Evolutionary conservation across 2,113 vertebrate species (phyloP).

Genomic region (Forbesichthys papilliferus): DNA sequence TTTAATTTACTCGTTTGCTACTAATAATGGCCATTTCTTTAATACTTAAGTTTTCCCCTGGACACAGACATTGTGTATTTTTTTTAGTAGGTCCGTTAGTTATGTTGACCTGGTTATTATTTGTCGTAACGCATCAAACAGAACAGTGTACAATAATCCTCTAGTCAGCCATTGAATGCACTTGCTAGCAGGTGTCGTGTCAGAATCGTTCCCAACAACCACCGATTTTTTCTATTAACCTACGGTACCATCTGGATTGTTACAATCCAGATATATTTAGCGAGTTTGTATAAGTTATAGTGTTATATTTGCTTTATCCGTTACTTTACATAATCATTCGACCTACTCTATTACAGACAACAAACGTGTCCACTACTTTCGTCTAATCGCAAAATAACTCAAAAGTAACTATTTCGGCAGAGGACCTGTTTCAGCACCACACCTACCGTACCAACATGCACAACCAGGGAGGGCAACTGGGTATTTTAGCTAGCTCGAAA

Average conservation of each 20-base stretch:
- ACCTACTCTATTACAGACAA: too few species aligned
- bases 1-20: constrained; percentile 6
- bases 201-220: too few species aligned
- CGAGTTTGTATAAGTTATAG: too few species aligned
- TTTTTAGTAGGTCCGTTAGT: not conserved
- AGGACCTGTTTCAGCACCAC: too few species aligned
- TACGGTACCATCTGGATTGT: too few species aligned
- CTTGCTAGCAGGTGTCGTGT: constrained; percentile 1
- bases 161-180: constrained; percentile 52
- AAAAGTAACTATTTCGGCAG: too few species aligned
- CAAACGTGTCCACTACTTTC: too few species aligned
- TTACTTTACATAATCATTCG: too few species aligned
- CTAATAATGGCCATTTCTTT: constrained; percentile 36
- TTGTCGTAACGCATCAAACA: constrained; percentile 41
- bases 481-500: not conserved
- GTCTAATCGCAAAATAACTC: too few species aligned
- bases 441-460: not conserved
- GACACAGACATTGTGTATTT: not conserved
- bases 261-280: too few species aligned
- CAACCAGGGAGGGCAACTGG: not conserved
- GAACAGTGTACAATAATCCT: constrained; percentile 24
- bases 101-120: constrained; percentile 33
- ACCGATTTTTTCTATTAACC: too few species aligned
- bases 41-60: constrained; percentile 2
- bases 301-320: too few species aligned